Evolutionary conservation across 2,888 invertebrate genomes (phyloP).

Genomic region (Alviniconcha strummeri): DNA sequence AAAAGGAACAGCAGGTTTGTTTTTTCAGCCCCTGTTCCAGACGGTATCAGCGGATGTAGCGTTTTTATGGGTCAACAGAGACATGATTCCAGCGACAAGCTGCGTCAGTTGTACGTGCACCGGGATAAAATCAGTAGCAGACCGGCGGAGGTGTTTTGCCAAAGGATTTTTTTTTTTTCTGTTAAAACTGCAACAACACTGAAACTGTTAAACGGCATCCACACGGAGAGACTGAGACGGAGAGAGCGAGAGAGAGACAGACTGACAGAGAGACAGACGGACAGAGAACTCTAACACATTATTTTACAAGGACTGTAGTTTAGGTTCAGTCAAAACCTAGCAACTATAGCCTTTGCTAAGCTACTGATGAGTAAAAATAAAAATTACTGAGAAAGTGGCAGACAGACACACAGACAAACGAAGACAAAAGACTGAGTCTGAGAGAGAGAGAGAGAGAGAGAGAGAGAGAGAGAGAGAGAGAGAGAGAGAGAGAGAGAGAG

Average conservation of each 20-base stretch:
- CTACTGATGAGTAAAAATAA: no score
- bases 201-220: no score
- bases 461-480: slow-evolving; percentile 35
- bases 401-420: not conserved
- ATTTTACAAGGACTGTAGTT: not conserved
- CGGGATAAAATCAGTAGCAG: no score
- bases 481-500: slow-evolving; percentile 29
- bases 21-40: not conserved
- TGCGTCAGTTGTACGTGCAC: no score
- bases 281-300: not conserved
- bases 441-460: slow-evolving; percentile 25
- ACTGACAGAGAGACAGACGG: not conserved
- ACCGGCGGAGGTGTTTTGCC: no score
- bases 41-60: no score
- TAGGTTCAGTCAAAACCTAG: not conserved
- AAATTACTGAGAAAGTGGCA: not conserved
- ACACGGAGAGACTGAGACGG: not conserved
- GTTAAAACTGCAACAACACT: no score
- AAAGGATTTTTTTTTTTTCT: no score
- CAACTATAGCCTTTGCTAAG: no score
- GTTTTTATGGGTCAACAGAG: no score
- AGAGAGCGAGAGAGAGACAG: not conserved
- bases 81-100: no score
- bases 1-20: not conserved
- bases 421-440: not conserved